phyloP scores from a whole-genome alignment of 37 sponge, comb jelly and placozoan species.

The Mnemiopsis leidyi region DNA sequence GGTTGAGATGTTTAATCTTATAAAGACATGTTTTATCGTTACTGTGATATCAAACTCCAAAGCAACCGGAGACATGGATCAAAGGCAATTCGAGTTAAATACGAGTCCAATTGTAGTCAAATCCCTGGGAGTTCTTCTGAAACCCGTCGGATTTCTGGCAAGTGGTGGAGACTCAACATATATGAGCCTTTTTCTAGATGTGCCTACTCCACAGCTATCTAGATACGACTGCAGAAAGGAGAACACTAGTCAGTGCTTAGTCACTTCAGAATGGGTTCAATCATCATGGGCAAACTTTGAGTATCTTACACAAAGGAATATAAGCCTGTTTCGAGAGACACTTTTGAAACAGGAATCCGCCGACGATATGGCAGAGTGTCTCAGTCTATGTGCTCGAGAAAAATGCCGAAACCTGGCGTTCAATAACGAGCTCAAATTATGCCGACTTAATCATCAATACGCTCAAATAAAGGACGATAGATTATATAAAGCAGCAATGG shows the following conservation, averaged over 20 bases:
- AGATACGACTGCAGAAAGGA: not conserved
- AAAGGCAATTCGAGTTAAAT: not conserved
- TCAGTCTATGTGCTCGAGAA: not conserved
- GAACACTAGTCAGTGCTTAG: not conserved
- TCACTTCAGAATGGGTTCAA: not conserved
- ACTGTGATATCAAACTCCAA: no score
- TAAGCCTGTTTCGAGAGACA: no score
- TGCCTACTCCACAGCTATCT: not conserved
- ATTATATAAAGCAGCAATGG: not conserved
- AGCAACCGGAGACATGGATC: no score
- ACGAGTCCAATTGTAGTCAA: not conserved
- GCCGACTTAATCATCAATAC: not conserved
- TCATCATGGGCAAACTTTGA: no score
- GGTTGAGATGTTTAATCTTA: no score
- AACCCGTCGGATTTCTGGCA: slow-evolving; percentile 3
- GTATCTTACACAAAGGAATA: no score
- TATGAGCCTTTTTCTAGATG: no score
- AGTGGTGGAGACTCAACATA: not conserved
- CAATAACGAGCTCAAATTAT: not conserved
- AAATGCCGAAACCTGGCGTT: not conserved
- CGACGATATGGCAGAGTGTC: not conserved
- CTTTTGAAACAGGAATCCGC: no score
- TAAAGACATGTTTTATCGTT: no score
- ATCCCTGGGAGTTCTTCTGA: not conserved
- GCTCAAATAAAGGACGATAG: no score